A percentile compares a stretch with the other conserved stretches of the same genome.
These are phyloP conservation scores for Aporophyla lueneburgensis DNA, from an alignment of 2,888 invertebrate genomes.

Conservation along the genomic window DNA sequence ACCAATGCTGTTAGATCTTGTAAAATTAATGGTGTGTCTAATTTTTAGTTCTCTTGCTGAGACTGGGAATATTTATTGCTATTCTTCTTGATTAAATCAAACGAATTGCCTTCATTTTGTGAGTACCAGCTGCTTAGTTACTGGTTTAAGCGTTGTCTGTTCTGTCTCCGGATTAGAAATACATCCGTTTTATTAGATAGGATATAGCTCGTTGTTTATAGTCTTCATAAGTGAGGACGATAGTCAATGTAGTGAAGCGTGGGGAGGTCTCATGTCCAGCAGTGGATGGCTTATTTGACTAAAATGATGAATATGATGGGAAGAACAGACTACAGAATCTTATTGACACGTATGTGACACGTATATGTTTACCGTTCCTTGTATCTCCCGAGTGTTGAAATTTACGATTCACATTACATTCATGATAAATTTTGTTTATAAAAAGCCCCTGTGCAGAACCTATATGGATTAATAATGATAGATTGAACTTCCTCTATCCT, in stretches of 20 bases:
- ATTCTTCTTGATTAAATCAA: slow-evolving; percentile 33
- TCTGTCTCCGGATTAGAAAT: slow-evolving; percentile 12
- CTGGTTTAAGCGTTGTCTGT: slow-evolving; percentile 13
- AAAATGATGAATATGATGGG: not conserved
- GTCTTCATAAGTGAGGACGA: not conserved
- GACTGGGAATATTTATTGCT: slow-evolving; percentile 52
- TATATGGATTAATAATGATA: not conserved
- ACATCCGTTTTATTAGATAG: not conserved
- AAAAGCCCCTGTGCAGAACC: not conserved
- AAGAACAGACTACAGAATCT: not conserved
- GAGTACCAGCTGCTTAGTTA: slow-evolving; percentile 12
- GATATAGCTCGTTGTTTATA: not conserved
- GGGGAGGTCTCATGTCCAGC: not conserved
- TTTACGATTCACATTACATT: not conserved
- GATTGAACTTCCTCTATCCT: slow-evolving; percentile 5
- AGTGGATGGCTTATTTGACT: no score
- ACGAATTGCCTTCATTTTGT: slow-evolving; percentile 19
- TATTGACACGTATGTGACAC: not conserved
- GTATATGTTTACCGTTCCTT: not conserved
- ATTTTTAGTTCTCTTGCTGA: slow-evolving; percentile 51
- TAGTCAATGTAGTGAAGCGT: not conserved
- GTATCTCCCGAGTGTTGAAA: not conserved
- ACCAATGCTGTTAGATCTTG: slow-evolving; percentile 57
- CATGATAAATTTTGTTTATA: not conserved
- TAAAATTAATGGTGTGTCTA: slow-evolving; percentile 58